A percentile compares a stretch with the other conserved stretches of the same genome.
Evolutionary conservation across 1,140 invertebrate genomes (phyloP).

Genomic region (Eurosta solidaginis): DNA sequence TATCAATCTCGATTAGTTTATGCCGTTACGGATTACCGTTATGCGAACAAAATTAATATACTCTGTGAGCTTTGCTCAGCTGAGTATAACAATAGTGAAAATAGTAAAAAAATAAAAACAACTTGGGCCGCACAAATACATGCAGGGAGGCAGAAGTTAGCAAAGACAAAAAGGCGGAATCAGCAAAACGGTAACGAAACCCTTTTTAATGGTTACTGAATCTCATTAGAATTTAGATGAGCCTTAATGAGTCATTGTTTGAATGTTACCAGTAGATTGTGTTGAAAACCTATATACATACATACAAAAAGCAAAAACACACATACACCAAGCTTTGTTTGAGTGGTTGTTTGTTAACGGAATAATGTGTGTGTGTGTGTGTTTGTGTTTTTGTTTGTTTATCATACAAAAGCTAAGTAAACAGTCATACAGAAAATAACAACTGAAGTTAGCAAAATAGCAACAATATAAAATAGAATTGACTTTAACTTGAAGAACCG

Average conservation of each 20-base stretch:
- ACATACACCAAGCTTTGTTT: background rate
- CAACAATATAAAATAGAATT: slow-evolving; percentile 22
- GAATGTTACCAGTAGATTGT: slow-evolving; percentile 44
- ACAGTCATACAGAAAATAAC: slow-evolving; percentile 13
- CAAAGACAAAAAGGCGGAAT: slow-evolving; percentile 8
- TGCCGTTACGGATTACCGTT: no score
- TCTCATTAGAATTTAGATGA: slow-evolving; percentile 61
- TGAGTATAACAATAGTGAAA: no score
- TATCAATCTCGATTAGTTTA: no score
- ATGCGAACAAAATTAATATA: no score
- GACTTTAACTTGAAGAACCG: background rate
- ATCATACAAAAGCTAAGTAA: background rate
- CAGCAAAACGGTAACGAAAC: slow-evolving; percentile 31
- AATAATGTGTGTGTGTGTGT: background rate
- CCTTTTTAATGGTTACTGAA: slow-evolving; percentile 47
- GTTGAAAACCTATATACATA: background rate
- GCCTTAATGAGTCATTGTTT: slow-evolving; percentile 61
- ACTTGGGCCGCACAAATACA: no score
- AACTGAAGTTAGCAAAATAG: slow-evolving; percentile 6
- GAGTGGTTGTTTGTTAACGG: no score
- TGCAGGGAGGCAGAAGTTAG: background rate
- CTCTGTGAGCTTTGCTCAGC: no score
- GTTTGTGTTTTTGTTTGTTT: background rate
- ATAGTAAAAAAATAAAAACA: no score
- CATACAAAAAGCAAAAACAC: background rate